phyloP scores from a whole-genome alignment of 1,140 invertebrate genomes.

The Mercenaria mercenaria region DNA sequence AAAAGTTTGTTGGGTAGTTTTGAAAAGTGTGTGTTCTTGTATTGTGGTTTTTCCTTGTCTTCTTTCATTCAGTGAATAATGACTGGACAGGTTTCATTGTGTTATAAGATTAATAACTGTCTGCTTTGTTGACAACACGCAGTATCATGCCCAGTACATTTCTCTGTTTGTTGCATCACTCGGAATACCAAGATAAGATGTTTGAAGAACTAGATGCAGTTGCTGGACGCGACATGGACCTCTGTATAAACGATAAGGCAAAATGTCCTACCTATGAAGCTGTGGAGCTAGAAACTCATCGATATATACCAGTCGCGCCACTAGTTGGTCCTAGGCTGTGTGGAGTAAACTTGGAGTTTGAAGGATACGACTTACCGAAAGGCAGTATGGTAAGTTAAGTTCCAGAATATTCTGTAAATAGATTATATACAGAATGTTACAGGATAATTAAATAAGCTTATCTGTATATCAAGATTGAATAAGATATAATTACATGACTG shows the following conservation, averaged over 20 bases:
- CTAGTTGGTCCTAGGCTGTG: background rate
- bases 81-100: no score
- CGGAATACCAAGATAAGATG: background rate
- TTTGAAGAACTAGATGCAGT: background rate
- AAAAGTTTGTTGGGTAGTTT: no score
- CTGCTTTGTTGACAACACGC: background rate
- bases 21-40: no score
- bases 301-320: background rate
- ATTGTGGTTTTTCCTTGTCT: no score
- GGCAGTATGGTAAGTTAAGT: constrained; percentile 1
- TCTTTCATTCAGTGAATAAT: no score
- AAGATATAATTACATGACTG: no score
- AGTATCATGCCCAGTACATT: background rate
- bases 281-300: background rate
- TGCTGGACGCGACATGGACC: background rate
- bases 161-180: background rate
- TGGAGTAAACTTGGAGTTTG: background rate
- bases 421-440: no score
- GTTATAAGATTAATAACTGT: no score
- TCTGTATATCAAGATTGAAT: no score
- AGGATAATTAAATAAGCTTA: no score
- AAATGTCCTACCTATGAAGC: background rate
- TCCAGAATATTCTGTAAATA: no score
- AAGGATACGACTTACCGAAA: background rate
- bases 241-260: background rate